Conservation (phyloP, 2,888 invertebrate genomes). For the Liodrosophila aerea region DNA sequence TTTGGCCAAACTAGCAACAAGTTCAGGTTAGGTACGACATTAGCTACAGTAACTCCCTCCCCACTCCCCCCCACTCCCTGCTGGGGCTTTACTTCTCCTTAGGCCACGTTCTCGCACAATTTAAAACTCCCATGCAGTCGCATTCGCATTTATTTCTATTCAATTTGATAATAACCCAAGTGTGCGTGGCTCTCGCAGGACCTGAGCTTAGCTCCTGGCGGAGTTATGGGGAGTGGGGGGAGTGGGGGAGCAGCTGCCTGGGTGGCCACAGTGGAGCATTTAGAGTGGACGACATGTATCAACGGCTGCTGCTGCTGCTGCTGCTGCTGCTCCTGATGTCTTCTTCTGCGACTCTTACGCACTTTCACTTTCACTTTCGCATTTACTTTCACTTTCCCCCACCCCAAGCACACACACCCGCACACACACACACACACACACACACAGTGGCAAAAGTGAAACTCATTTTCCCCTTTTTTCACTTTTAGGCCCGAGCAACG, state of each 20-base stretch:
- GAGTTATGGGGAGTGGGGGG: constrained; percentile 9
- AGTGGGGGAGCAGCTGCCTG: constrained; percentile 55
- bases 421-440: no score
- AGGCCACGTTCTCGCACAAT: no score
- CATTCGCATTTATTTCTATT: constrained; percentile 75
- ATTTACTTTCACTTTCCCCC: constrained; percentile 42
- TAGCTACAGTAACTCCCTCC: no score
- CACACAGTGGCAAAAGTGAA: constrained; percentile 53
- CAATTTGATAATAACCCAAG: constrained; percentile 74
- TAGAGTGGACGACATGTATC: constrained; percentile 77
- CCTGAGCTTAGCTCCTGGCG: constrained; percentile 24
- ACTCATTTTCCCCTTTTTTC: constrained; percentile 72
- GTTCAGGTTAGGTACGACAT: no score
- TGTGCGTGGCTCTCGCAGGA: constrained; percentile 52
- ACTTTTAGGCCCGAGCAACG: constrained; percentile 47
- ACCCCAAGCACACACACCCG: background rate
- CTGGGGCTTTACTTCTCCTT: no score
- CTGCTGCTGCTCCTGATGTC: constrained; percentile 34
- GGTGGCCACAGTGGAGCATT: constrained; percentile 71
- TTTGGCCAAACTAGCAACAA: no score
- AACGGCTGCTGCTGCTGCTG: constrained; percentile 51
- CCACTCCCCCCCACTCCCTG: background rate
- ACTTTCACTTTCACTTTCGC: constrained; percentile 48
- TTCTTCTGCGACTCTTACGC: constrained; percentile 35
- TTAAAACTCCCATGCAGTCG: constrained; percentile 70